Base-by-base conservation (phyloP, 2,113 vertebrate genomes). In the Labeo catla region DNA sequence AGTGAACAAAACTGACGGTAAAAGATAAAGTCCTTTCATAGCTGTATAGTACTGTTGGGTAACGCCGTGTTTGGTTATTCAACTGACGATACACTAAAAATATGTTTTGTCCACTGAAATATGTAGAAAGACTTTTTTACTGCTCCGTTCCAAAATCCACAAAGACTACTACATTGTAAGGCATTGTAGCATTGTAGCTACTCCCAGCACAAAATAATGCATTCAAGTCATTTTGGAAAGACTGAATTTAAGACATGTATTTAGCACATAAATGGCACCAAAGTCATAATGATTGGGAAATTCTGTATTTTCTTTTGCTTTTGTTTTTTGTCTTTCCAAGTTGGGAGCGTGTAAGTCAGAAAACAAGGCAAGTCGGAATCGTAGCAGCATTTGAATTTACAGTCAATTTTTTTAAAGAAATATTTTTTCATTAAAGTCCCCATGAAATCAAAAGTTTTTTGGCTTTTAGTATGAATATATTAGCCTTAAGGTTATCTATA, bases 81-180 rank as follows among this genome's bases (percentile, higher is more conserved):
- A 57, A 5, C 45, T n/a, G 39, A 45, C 4, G 19, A 73, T 45
- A 21, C 70, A 73, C 19, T 13, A 39, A 13, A n/a, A 70, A 39
- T 70, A 70, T 8, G 70, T 23, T 74, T 73, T n/a, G 39, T 73
- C 43, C 21, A 74, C 4, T 73, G 70, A 73, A 73, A 47, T 45
- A 4, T 73, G 70, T 72, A 72, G 39, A 72, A 72, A 72, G 36
- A 47, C 10, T n/a, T 73, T 73, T 73, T 4, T 47, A n/a, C 13
- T 15, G 65, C 34, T 36, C 34, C 0, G 13, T 10, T n/a, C 1
- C 39, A 72, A 72, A 72, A 45, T 72, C 8, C n/a, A 16, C 28
- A 13, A 45, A n/a, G 70, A 19, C 43, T 19, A 39, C 15, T 70
- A 16, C 15, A 61, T 61, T 61, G 8, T n/a, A 59, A 61, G 3